Evolutionary conservation across 2,888 invertebrate genomes (phyloP), one percentile per base, ranked within the genome.

Genomic region (Homarus gammarus): DNA sequence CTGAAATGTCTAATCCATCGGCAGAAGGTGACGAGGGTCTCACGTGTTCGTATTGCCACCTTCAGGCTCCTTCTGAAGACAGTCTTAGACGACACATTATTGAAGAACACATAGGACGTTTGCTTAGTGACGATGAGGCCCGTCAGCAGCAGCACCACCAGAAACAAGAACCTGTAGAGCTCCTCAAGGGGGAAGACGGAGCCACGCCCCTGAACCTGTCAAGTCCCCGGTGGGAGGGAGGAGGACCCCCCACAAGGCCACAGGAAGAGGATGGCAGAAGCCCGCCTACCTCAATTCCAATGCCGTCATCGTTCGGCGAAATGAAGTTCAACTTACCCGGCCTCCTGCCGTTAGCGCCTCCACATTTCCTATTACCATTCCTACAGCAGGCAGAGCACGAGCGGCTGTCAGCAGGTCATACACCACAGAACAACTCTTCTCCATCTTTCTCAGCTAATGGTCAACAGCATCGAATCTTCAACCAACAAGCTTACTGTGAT

Each of bases 401-500:
- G 27, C 70, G 85, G 8, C 68, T 88, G 27, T 64, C 86, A 27
- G 84, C 56, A 33, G 85, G 72, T 0, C 12, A n/a, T 15, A 82
- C 78, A 49, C 72, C 73, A 1, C 78, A 84, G 8, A 72, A 84
- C 36, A 61, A 49, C 15, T 79, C 84, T 22, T 73, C 89, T 0
- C 56, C 79, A n/a, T 79, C 87, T 51, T 70, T 78, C 6, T 64
- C 78, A n/a, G 36, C 77, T 18, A 83, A 88, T 61, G 27, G 68
- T 33, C 83, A 82, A n/a, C 90, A 90, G 38, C 78, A 82, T 22
- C 84, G 90, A 61, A 92, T 92, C 51, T 92, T 92, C 85, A 93
- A 94, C 92, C 93, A 93, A 51, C 94, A 94, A 86, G 94, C 94
- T 36, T 94, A 95, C 92, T 96, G 96, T 93, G 96, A 96, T 93